These are phyloP conservation scores for Lapara coniferarum DNA, from an alignment of 2,888 invertebrate species.

Conservation along the genomic window DNA sequence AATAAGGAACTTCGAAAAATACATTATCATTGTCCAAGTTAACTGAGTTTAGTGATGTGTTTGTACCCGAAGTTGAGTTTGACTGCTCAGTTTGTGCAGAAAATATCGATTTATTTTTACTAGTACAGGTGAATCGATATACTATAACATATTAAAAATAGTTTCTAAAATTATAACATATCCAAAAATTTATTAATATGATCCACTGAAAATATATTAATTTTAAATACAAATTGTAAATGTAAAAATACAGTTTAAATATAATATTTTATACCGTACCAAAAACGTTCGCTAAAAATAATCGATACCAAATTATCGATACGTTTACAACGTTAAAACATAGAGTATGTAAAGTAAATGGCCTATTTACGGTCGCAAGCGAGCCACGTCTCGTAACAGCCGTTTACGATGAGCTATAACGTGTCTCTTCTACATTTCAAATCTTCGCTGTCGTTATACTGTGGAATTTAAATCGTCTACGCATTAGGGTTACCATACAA, in stretches of 20 bases:
- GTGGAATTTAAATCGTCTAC: constrained; percentile 47
- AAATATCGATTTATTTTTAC: neutral
- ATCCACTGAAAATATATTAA: too few relatives aligned
- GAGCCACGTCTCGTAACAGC: constrained; percentile 29
- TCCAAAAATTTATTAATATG: too few relatives aligned
- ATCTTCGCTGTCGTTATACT: constrained; percentile 47
- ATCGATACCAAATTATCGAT: neutral
- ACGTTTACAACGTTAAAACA: neutral
- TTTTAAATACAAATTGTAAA: too few relatives aligned
- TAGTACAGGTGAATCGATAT: too few relatives aligned
- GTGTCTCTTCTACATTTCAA: constrained; percentile 48
- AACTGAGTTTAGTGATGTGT: constrained; percentile 13
- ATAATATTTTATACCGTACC: too few relatives aligned
- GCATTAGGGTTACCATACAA: constrained; percentile 25
- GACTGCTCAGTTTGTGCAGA: neutral
- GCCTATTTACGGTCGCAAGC: constrained; percentile 29
- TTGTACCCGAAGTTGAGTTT: neutral
- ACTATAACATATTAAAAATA: too few relatives aligned
- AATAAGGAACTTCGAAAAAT: constrained; percentile 5
- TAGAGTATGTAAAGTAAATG: constrained; percentile 22
- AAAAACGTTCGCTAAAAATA: neutral
- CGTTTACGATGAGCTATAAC: constrained; percentile 50
- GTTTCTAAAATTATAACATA: too few relatives aligned
- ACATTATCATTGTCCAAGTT: constrained; percentile 17
- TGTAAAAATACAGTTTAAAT: too few relatives aligned